Base-by-base conservation (phyloP, 2,113 vertebrate genomes). In the Pteronura brasiliensis region DNA sequence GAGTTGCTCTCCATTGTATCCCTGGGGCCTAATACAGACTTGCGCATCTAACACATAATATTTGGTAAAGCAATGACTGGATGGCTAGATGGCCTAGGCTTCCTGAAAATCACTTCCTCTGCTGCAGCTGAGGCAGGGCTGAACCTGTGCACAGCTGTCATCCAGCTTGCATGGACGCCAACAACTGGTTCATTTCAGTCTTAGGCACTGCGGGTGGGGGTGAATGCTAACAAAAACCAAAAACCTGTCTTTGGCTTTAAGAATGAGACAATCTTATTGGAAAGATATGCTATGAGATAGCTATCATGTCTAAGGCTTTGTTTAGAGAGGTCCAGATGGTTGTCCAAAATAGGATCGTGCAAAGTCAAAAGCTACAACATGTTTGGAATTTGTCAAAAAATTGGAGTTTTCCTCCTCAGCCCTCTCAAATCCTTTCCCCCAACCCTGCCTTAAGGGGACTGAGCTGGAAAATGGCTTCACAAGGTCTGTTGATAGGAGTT, bases 101-200 rank as follows among this genome's bases (percentile, higher is more conserved):
- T 96, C 61, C 81, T 92, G 59, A 92, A 79, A 80, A 61, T 44
- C 61, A 82, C 21, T 79, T 92, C 42, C 21, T 87, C 85, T 92
- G 69, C 29, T 90, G 61, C 9, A 52, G 67, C 18, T 74, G 65
- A 93, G 39, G 89, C 34, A 44, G 74, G 4, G 42, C 23, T 34
- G 49, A 17, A 2, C 6, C 27, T 92, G 47, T 79, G 61, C 69
- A 36, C n/a, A 31, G 47, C 9, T 31, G 6, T 20, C 9, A 42
- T 88, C 13, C 44, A 34, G 14, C 39, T 69, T 84, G 67, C 29
- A 5, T 0, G 31, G 71, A 44, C 6, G 36, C 20, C 55, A 36
- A 4, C 18, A 20, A 7, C 57, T 13, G 17, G 15, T 44, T 14
- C 9, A 9, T 39, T 59, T n/a, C 47, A 31, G 42, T 67, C 34